Evolutionary conservation across 2,113 vertebrate genomes (phyloP).

Genomic region (Sminthopsis crassicaudata): DNA sequence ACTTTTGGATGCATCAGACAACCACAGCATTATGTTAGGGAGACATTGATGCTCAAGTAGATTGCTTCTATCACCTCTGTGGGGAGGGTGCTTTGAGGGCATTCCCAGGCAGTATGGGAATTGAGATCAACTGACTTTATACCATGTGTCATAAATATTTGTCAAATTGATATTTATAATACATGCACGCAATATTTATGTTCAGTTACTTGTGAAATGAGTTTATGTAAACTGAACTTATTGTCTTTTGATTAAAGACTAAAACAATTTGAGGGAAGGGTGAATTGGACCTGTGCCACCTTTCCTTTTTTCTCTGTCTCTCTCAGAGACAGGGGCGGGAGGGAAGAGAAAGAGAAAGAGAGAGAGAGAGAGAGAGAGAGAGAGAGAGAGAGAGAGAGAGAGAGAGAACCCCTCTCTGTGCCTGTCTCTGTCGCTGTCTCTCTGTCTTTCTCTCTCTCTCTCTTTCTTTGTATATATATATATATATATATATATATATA

Average conservation of each 20-base stretch:
- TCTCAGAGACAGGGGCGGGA: too few species aligned
- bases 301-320: too few species aligned
- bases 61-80: neutral
- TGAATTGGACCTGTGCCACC: neutral
- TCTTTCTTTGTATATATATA: too few species aligned
- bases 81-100: neutral
- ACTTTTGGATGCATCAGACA: neutral
- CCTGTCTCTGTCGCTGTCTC: too few species aligned
- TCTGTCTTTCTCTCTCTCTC: too few species aligned
- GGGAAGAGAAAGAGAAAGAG: too few species aligned
- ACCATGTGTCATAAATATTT: neutral
- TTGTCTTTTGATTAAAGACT: neutral
- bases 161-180: neutral
- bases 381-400: too few species aligned
- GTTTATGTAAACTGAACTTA: neutral
- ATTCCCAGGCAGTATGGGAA: neutral
- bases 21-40: neutral
- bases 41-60: neutral
- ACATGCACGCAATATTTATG: neutral
- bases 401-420: too few species aligned
- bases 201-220: neutral
- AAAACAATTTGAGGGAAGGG: neutral
- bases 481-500: too few species aligned
- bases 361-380: too few species aligned
- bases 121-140: conserved; percentile 21